Base-by-base conservation (phyloP, 2,113 vertebrate genomes). In the Eulacestoma nigropectus region DNA sequence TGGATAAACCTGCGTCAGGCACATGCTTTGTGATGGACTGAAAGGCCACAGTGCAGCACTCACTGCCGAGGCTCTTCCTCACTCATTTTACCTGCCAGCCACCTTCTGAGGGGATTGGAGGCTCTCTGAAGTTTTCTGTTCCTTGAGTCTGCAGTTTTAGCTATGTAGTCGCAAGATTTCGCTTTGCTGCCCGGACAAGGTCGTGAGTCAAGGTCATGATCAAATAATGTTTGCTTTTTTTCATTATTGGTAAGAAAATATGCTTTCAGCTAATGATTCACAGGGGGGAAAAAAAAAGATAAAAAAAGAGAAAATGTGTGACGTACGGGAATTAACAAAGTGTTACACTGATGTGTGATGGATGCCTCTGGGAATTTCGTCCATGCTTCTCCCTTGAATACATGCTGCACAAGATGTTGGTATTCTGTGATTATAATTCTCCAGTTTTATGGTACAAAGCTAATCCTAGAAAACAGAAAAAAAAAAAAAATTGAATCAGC, bases 221-320 rank as follows among this genome's bases (percentile, higher is more conserved):
- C 6, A 68, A 88, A 53, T 46, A 55, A 16, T 37, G 6, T 52
- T 86, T 37, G 49, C 0, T 30, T 83, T 74, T 52, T 73, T 70
- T 49, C 3, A 1, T 35, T 87, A 46, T 41, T 79, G 41, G 35
- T 79, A 41, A 85, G 77, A 75, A 89, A 89, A 65, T 18, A 75
- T 88, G 77, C 3, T 84, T 84, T 68, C 56, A 60, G 32, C 41
- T 76, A 82, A 73, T 78, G 19, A 68, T 60, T 82, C 79, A 46
- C 0, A 18, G 30, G 33, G 7, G 3, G 21, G n/a, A n/a, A 37
- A 39, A 29, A 55, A 6, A 6, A 12, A 10, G 3, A 16, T 12
- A 21, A 20, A 19, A 41, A 9, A 15, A 9, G 5, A 39, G 15
- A 60, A 77, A 72, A 74, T 29, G 26, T 68, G 26, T 78, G 39